Evolutionary conservation across 2,113 vertebrate genomes (phyloP).

Genomic region (Sceloporus undulatus): DNA sequence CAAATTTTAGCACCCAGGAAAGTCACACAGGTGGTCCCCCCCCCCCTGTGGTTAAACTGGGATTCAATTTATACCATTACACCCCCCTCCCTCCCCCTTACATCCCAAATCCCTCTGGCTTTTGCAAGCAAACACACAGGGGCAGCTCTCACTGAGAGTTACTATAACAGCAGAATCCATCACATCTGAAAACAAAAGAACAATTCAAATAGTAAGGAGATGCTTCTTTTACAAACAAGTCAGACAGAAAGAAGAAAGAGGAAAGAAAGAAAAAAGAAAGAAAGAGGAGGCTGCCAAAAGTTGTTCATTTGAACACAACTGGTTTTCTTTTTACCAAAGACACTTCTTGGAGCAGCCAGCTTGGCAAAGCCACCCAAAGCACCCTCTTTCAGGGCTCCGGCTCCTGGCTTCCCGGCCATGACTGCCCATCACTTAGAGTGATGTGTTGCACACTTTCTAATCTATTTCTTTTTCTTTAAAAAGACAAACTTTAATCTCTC

Average conservation of each 20-base stretch:
- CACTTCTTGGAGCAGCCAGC: background rate
- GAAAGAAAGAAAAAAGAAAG: too few species aligned
- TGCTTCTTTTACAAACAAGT: background rate
- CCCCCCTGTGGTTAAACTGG: background rate
- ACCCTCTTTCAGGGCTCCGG: too few species aligned
- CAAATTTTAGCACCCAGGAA: background rate
- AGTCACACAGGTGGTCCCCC: background rate
- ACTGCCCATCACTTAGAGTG: background rate
- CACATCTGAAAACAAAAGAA: background rate
- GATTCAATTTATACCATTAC: background rate
- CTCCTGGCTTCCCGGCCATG: background rate
- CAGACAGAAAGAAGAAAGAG: background rate
- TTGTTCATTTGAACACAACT: too few species aligned
- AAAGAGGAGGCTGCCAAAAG: background rate
- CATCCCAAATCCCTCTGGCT: background rate
- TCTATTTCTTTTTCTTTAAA: background rate
- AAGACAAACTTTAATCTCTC: background rate
- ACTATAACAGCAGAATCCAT: slow-evolving; percentile 28
- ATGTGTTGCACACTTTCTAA: rapidly evolving
- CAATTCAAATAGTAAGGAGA: rapidly evolving
- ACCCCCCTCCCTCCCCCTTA: background rate
- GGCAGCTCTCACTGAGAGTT: slow-evolving; percentile 70
- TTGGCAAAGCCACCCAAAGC: too few species aligned
- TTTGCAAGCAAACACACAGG: background rate
- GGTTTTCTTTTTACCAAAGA: background rate